A percentile compares a stretch with the other conserved stretches of the same genome.
Conservation (phyloP, 2,797 vertebrate genomes). For the Champsocephalus gunnari region DNA sequence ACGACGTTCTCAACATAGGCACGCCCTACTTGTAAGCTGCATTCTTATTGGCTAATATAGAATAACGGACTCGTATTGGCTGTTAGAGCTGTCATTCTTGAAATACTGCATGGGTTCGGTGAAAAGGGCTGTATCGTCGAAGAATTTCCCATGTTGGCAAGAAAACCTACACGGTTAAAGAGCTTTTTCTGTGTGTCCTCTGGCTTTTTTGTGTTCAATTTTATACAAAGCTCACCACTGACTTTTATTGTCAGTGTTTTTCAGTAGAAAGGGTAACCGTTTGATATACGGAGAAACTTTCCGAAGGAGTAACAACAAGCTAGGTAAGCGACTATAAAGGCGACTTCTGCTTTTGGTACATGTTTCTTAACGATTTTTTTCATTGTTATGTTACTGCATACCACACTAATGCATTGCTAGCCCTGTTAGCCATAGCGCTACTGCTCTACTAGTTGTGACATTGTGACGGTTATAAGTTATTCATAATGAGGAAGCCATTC, state of each 20-base stretch:
- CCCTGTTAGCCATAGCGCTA: fast-evolving
- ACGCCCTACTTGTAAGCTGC: slow-evolving; percentile 15
- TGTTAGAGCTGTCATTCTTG: slow-evolving; percentile 62
- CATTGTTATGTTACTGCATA: no score
- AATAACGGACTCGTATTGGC: slow-evolving; percentile 27
- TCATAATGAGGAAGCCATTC: slow-evolving; percentile 25
- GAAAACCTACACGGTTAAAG: neutral
- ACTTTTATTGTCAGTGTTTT: slow-evolving; percentile 15
- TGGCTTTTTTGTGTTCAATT: slow-evolving; percentile 2
- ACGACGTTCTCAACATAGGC: slow-evolving; percentile 59
- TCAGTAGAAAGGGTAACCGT: neutral
- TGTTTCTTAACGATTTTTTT: neutral
- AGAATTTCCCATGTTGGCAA: slow-evolving; percentile 45
- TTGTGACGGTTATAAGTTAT: slow-evolving; percentile 16
- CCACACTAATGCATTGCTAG: neutral
- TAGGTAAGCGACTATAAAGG: slow-evolving; percentile 60
- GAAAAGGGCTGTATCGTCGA: neutral
- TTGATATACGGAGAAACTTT: slow-evolving; percentile 56
- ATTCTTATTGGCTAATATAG: slow-evolving; percentile 60
- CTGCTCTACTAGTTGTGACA: neutral
- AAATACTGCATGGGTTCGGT: slow-evolving; percentile 52
- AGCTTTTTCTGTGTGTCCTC: fast-evolving
- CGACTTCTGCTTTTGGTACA: slow-evolving; percentile 50
- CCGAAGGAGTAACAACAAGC: slow-evolving; percentile 38
- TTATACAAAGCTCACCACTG: slow-evolving; percentile 16